Conservation (phyloP, 2,888 invertebrate genomes). For the Stictocephala bisonia region DNA sequence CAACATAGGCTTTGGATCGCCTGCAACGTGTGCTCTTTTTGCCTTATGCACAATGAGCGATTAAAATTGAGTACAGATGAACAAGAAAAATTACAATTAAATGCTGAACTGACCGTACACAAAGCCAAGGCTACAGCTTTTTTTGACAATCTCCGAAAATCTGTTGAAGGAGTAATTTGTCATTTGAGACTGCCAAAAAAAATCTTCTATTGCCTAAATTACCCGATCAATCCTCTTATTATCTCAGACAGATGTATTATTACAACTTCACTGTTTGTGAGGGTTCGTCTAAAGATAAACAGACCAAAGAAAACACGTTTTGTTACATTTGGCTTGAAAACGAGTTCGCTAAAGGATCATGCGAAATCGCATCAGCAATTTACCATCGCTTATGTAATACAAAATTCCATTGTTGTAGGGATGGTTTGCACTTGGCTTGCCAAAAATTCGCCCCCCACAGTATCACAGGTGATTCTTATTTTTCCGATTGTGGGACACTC, state of each 20-base stretch:
- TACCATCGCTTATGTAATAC: slow-evolving; percentile 51
- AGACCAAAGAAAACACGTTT: slow-evolving; percentile 57
- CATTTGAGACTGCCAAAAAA: too few relatives aligned
- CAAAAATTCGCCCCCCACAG: slow-evolving; percentile 23
- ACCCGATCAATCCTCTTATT: slow-evolving; percentile 62
- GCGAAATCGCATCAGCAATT: slow-evolving; percentile 61
- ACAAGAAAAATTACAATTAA: slow-evolving; percentile 39
- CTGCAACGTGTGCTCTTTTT: slow-evolving; percentile 40
- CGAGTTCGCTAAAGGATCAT: slow-evolving; percentile 59
- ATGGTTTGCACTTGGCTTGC: slow-evolving; percentile 40
- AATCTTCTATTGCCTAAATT: slow-evolving; percentile 60
- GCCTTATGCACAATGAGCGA: slow-evolving; percentile 37
- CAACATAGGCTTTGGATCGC: slow-evolving; percentile 45
- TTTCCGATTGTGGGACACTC: slow-evolving; percentile 61
- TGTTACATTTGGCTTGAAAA: slow-evolving; percentile 61
- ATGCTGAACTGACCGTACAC: slow-evolving; percentile 21
- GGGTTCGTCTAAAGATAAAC: slow-evolving; percentile 58
- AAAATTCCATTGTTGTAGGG: slow-evolving; percentile 31
- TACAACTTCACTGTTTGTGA: slow-evolving; percentile 62
- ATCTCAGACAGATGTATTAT: slow-evolving; percentile 61
- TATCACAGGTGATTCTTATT: slow-evolving; percentile 53
- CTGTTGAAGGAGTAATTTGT: slow-evolving; percentile 10
- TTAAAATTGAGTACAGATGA: slow-evolving; percentile 31
- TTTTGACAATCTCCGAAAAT: slow-evolving; percentile 1
- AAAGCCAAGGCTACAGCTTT: slow-evolving; percentile 34